Conservation (phyloP, 2,888 invertebrate species). For the Operophtera brumata region DNA sequence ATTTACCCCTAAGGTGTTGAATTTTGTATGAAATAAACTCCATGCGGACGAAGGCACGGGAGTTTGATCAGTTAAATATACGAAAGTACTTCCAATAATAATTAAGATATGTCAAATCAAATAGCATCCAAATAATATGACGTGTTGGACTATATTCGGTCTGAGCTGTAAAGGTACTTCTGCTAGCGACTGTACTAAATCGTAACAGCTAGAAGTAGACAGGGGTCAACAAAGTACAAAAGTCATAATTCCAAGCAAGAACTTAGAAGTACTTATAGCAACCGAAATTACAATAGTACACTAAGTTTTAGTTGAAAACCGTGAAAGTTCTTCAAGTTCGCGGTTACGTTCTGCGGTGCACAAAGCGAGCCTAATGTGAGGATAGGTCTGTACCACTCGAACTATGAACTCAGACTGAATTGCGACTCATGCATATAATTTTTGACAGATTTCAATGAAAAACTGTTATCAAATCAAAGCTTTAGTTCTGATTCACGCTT, state of each 20-base stretch:
- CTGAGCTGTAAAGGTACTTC: neutral
- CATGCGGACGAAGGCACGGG: no score
- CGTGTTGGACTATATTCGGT: no score
- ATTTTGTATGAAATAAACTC: no score
- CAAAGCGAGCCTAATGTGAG: slow-evolving; percentile 15
- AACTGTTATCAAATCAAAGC: no score
- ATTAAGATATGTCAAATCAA: no score
- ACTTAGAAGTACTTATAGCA: slow-evolving; percentile 10
- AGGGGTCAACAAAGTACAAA: slow-evolving; percentile 9
- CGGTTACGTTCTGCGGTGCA: slow-evolving; percentile 11
- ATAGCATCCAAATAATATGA: no score
- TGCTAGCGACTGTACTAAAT: neutral
- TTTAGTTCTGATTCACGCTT: no score
- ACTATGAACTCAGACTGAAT: neutral
- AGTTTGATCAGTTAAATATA: no score
- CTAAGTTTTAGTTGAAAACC: slow-evolving; percentile 7
- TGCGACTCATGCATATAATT: no score
- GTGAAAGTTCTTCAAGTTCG: slow-evolving; percentile 16
- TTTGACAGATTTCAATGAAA: no score
- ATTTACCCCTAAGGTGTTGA: no score
- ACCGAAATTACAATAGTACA: slow-evolving; percentile 3
- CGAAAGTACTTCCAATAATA: no score
- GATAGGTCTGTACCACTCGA: neutral
- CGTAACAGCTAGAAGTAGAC: neutral
- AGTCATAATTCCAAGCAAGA: slow-evolving; percentile 8